Evolutionary conservation across 2,113 vertebrate genomes (phyloP).

Genomic region (Falcunculus frontatus): DNA sequence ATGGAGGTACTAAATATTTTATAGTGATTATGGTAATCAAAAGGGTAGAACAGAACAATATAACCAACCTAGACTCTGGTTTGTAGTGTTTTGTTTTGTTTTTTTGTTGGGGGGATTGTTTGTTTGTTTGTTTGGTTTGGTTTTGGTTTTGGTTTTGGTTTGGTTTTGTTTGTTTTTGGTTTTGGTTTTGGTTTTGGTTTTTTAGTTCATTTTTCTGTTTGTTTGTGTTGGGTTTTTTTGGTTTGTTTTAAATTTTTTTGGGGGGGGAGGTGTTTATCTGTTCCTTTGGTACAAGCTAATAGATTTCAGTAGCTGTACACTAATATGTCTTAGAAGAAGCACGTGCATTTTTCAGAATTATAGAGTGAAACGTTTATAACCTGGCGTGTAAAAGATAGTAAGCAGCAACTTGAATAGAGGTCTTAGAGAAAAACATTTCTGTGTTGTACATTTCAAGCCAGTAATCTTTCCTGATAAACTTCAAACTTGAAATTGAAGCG

Average conservation of each 20-base stretch:
- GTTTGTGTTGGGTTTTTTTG: no score
- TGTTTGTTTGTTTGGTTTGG: neutral
- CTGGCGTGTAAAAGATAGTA: neutral
- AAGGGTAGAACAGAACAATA: neutral
- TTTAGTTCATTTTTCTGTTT: neutral
- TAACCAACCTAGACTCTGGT: neutral
- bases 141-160: neutral
- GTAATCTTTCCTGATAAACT: neutral
- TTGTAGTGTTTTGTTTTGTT: neutral
- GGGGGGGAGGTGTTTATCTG: neutral
- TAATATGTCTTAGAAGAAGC: neutral
- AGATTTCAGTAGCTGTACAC: neutral
- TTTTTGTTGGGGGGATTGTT: neutral
- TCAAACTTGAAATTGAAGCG: neutral
- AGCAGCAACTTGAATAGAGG: neutral
- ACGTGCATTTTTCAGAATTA: neutral
- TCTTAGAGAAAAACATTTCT: neutral
- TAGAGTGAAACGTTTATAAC: neutral
- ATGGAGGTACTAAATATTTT: neutral
- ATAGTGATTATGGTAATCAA: neutral
- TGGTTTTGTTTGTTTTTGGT: fast-evolving
- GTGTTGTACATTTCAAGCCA: neutral
- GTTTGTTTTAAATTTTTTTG: neutral
- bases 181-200: neutral
- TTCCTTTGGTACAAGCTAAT: neutral